Evolutionary conservation across 2,888 invertebrate species (phyloP), one percentile per base, ranked within the genome.

Genomic region (Drosophila nr. fundita): DNA sequence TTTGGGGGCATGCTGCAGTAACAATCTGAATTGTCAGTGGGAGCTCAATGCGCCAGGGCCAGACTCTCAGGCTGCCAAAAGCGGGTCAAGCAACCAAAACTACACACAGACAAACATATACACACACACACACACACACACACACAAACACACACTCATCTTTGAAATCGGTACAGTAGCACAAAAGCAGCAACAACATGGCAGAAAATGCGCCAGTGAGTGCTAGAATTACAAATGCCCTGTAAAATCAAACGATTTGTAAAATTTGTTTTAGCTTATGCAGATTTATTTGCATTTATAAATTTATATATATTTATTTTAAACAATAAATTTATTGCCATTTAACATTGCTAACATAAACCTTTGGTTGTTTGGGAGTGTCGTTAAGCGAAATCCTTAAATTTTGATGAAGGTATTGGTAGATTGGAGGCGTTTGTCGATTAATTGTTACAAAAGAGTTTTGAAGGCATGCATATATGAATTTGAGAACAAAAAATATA

Each of bases 1-100:
- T 64, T 65, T 38, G 65, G 78, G 49, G 49, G 38, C 73, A 64
- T 27, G 55, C 59, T 27, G 52, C 52, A 72, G 78, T 67, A 82
- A 68, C 76, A 79, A 73, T 85, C 73, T 68, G 48, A 78, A 70
- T 66, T 76, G 76, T 73, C 74, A 79, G 73, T 54, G 77, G 73
- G 54, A 73, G 61, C 71, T 86, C 69, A 79, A 80, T 74, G 86
- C 61, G 48, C 76, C 73, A 77, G 78, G 53, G 61, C 73, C 76
- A 87, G 87, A 85, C 85, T 86, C 85, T 87, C 85, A 87, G 86
- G 81, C 87, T 83, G 86, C 87, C 86, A 86, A 83, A 78, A 79
- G 78, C 64, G 74, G 85, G 78, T 80, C 78, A 83, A 68, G 68
- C 73, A 79, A 64, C 72, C 66, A 69, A 75, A 78, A 50, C 63